These are phyloP conservation scores for Brachyalestes nurse DNA, from an alignment of 2,797 vertebrate genomes.

Conservation along the genomic window DNA sequence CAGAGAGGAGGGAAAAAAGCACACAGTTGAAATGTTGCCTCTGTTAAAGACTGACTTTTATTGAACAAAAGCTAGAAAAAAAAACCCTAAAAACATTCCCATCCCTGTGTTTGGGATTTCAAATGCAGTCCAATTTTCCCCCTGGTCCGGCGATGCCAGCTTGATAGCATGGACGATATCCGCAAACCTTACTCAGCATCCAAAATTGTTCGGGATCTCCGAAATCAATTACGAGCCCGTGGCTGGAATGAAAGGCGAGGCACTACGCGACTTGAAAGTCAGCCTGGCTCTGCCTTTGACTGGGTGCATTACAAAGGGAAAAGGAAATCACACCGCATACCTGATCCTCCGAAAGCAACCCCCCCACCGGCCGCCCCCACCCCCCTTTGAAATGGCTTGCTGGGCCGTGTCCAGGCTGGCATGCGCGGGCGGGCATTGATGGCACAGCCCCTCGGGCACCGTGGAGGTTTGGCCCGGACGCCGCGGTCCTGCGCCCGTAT, in stretches of 20 bases:
- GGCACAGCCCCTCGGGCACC: slow-evolving; percentile 78
- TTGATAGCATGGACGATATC: background rate
- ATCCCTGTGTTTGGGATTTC: slow-evolving; percentile 57
- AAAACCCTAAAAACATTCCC: too few species aligned
- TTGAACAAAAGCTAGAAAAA: slow-evolving; percentile 47
- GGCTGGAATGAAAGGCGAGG: slow-evolving; percentile 75
- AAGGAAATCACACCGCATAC: slow-evolving; percentile 83
- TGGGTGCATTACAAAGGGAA: slow-evolving; percentile 82
- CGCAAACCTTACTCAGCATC: background rate
- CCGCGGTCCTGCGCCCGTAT: slow-evolving; percentile 79
- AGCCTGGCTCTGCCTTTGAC: slow-evolving; percentile 75
- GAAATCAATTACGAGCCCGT: slow-evolving; percentile 77
- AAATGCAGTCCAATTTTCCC: slow-evolving; percentile 66
- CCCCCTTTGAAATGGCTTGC: slow-evolving; percentile 82
- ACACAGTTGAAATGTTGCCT: slow-evolving; percentile 30
- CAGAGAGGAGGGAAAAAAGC: background rate
- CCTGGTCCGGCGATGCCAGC: background rate
- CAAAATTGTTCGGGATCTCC: slow-evolving; percentile 70
- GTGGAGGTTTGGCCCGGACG: slow-evolving; percentile 80
- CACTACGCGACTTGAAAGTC: slow-evolving; percentile 63
- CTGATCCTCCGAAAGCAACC: slow-evolving; percentile 80
- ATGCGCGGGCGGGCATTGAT: slow-evolving; percentile 78
- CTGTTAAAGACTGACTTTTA: slow-evolving; percentile 49
- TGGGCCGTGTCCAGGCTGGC: slow-evolving; percentile 82
- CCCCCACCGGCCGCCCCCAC: slow-evolving; percentile 23